Base-by-base conservation (phyloP, 2,797 vertebrate genomes). In the Trematomus bernacchii region DNA sequence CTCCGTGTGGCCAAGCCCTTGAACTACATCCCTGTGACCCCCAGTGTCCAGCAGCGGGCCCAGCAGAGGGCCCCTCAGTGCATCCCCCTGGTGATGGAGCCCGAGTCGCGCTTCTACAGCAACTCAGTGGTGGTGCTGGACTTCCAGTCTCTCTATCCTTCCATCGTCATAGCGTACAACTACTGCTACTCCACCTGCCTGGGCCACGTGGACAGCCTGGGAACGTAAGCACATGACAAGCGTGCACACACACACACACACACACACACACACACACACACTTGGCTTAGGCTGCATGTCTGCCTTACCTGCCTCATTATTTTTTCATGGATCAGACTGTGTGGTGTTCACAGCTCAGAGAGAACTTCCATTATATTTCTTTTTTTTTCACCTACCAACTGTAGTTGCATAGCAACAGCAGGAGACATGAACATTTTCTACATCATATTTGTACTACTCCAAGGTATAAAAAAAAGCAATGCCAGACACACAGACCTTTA, bases 181-280 rank as follows among this genome's bases (percentile, higher is more conserved):
- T 99, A 99, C 94, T 99, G 98, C 85, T 99, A 87, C 94, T 99
- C 98, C 80, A 99, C 98, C 69, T 99, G 98, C 93, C 95, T 99
- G 42, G 98, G 98, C 63, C 95, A 97, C 1, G 92, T 98, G 70
- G 97, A 99, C 85, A 96, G 96, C 88, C 93, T 98, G 79, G 97
- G 97, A 92, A 99, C 96, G 98, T 99, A 96, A 97, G 98, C 14
- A 66, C 52, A 40, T 21, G 51, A 64, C 67, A n/a, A 19, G 40
- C 10, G 47, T 59, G 47, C 73, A 76, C 60, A 68, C 33, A 27
- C 13, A 14, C 72, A 37, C 33, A 37, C 33, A 9, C 33, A 37
- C 33, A 37, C 33, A 37, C 33, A 37, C 33, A 37, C 30, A 30
- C 30, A 30, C 7, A 37, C 33, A 37, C 27, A 27, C 27, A 27